Evolutionary conservation across 92 coral and sea anemone species (phyloP), one percentile per base, ranked within the genome.

Genomic region (Porites lobata): DNA sequence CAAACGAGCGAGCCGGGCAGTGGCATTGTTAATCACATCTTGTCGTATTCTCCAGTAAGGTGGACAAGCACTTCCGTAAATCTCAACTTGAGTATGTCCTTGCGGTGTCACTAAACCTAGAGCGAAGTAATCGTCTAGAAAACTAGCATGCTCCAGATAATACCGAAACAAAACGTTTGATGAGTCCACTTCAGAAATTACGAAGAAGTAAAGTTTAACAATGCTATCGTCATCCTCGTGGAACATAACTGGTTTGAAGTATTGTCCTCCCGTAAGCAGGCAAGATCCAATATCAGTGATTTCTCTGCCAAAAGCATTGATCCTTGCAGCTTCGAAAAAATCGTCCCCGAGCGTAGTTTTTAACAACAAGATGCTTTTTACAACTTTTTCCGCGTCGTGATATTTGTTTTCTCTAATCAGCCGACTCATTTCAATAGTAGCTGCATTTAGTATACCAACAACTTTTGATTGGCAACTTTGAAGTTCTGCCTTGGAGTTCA

Each of bases 171-270:
- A 59, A 9, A 92, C 89, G 20, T 91, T 71, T 15, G 94, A 75
- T 32, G 98, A 90, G 88, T 95, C 96, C 62, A 88, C 92, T 17
- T 93, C 96, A n/a, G 92, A 78, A 54, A 95, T 67, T 38, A 87
- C 75, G 70, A 95, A 95, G 92, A 95, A 95, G 75, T 79, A 93
- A 26, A 95, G 85, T 76, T 93, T 95, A 5, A 95, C 89, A 17
- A 95, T 85, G 73, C 67, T 93, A 15, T 95, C 98, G 73, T 95
- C 98, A 71, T 95, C 96, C 50, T 95, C 98, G 8, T 78, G 80
- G 11, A 93, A 67, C 98, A 95, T 93, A 43, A 91, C 95, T 2
- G 98, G 98, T 38, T 91, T 94, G 78, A 95, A 95, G 62, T 95
- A 95, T 71, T 95, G 98, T 2, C 96, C 94, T 7, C 93, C 98